Percentiles rank a stretch among this genome's conserved stretches.
Evolutionary conservation across 2,797 vertebrate species (phyloP).

Genomic region (Syngnathus acus): DNA sequence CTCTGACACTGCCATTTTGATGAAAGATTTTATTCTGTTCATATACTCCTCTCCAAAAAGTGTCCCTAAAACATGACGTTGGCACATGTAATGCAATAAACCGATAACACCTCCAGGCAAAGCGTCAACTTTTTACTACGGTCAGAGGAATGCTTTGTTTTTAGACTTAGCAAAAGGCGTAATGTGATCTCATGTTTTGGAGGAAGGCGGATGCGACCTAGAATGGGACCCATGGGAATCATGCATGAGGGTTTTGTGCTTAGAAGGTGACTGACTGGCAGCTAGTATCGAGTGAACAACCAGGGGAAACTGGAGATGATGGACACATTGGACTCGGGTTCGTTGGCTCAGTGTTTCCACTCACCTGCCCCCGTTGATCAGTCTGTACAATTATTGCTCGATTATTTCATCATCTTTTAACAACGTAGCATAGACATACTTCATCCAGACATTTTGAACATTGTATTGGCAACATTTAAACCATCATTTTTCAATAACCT

Average conservation of each 20-base stretch:
- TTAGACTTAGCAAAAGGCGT: conserved; percentile 18
- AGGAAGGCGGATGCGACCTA: conserved; percentile 38
- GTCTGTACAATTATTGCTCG: background rate
- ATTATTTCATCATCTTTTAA: background rate
- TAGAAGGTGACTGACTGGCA: conserved; percentile 36
- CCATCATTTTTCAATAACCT: too few relatives aligned
- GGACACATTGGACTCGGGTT: conserved; percentile 46
- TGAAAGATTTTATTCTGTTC: too few relatives aligned
- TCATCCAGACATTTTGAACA: too few relatives aligned
- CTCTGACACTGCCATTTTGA: too few relatives aligned
- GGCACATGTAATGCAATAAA: too few relatives aligned
- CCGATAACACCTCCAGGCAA: too few relatives aligned
- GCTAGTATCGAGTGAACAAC: conserved; percentile 55
- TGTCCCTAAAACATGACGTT: too few relatives aligned
- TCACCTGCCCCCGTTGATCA: conserved; percentile 17
- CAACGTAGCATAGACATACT: too few relatives aligned
- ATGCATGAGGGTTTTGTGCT: conserved; percentile 15
- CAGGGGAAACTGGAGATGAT: conserved; percentile 51
- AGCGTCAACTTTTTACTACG: too few relatives aligned
- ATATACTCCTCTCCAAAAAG: too few relatives aligned
- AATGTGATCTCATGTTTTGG: conserved; percentile 49
- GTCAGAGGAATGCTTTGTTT: too few relatives aligned
- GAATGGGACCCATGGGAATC: conserved; percentile 24
- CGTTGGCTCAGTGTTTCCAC: conserved; percentile 62
- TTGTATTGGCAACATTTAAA: too few relatives aligned